Percentiles rank a stretch among this genome's conserved stretches.
These are phyloP conservation scores for Aphodius sticticus DNA, from an alignment of 2,888 invertebrate genomes.

Conservation along the genomic window DNA sequence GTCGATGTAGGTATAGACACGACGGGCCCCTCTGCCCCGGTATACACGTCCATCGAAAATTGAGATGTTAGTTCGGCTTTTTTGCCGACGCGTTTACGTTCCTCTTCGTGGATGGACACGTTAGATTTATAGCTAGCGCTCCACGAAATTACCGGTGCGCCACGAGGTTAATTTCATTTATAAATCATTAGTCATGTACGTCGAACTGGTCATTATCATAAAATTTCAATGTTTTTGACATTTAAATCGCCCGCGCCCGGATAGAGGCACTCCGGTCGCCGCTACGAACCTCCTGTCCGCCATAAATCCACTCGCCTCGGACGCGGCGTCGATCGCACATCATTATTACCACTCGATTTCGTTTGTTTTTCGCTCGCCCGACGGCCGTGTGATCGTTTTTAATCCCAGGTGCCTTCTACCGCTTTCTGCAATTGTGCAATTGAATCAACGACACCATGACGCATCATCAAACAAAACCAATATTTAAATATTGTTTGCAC, in stretches of 20 bases:
- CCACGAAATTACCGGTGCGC: slow-evolving; percentile 37
- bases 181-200: slow-evolving; percentile 39
- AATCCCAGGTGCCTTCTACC: neutral
- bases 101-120: slow-evolving; percentile 22
- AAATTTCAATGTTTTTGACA: slow-evolving; percentile 42
- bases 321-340: slow-evolving; percentile 9
- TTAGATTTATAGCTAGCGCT: slow-evolving; percentile 39
- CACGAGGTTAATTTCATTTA: slow-evolving; percentile 40
- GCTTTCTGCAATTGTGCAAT: neutral
- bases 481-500: no score
- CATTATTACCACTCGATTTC: slow-evolving; percentile 15
- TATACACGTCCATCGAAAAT: slow-evolving; percentile 46
- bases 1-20: slow-evolving; percentile 31
- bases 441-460: neutral
- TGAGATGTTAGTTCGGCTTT: slow-evolving; percentile 52
- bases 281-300: neutral
- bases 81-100: slow-evolving; percentile 14
- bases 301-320: slow-evolving; percentile 20
- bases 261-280: slow-evolving; percentile 18
- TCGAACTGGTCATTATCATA: slow-evolving; percentile 37
- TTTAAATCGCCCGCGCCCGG: slow-evolving; percentile 33
- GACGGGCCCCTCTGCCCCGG: slow-evolving; percentile 9
- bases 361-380: slow-evolving; percentile 15
- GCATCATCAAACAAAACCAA: neutral
- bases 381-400: neutral